Conservation (phyloP, 2,888 invertebrate genomes). For the Hybos culiciformis region DNA sequence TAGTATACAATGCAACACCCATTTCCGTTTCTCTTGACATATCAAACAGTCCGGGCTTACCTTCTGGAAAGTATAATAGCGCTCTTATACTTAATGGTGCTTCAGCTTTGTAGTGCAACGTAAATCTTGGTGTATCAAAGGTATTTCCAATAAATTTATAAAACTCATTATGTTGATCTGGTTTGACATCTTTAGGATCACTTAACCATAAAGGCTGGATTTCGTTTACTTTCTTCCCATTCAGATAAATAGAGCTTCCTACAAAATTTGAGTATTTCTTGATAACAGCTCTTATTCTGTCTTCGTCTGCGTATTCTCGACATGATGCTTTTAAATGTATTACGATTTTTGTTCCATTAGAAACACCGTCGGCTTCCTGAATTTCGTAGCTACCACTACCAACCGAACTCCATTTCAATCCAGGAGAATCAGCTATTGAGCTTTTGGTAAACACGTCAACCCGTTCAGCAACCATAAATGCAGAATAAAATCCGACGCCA, state of each 20-base stretch:
- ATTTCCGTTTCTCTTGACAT: constrained; percentile 71
- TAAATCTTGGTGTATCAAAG: constrained; percentile 78
- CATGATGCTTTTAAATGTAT: constrained; percentile 77
- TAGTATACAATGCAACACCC: constrained; percentile 80
- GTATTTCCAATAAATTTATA: constrained; percentile 79
- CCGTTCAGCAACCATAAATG: constrained; percentile 92
- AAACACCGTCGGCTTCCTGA: constrained; percentile 68
- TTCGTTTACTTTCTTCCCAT: constrained; percentile 77
- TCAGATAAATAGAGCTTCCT: constrained; percentile 80
- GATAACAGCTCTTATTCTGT: constrained; percentile 65
- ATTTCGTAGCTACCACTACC: constrained; percentile 86
- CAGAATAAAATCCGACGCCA: constrained; percentile 96
- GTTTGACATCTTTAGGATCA: constrained; percentile 75
- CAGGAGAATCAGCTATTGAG: constrained; percentile 48
- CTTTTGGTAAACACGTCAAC: constrained; percentile 84
- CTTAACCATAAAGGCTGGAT: constrained; percentile 88
- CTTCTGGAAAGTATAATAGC: constrained; percentile 85
- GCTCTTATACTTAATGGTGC: constrained; percentile 84
- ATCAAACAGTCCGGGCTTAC: constrained; percentile 83
- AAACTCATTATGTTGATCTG: constrained; percentile 82
- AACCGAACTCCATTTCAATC: constrained; percentile 81
- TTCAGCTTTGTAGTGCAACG: constrained; percentile 68
- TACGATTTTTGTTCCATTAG: constrained; percentile 85
- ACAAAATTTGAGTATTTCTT: constrained; percentile 97
- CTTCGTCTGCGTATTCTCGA: constrained; percentile 80